Base-by-base conservation (phyloP, 1,140 invertebrate genomes). In the Brachionus calyciflorus region DNA sequence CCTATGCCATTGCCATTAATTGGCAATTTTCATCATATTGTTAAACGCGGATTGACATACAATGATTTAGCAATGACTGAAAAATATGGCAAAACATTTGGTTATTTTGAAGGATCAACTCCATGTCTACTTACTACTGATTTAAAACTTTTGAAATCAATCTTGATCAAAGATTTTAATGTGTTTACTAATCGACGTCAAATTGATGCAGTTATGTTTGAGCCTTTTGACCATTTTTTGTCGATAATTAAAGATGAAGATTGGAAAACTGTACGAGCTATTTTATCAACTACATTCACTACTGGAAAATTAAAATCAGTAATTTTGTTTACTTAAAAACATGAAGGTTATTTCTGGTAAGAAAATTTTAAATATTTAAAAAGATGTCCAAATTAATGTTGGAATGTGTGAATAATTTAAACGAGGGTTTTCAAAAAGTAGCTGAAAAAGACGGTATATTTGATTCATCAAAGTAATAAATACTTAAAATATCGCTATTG, bases 121-220 rank as follows among this genome's bases (percentile, higher is more conserved):
- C 33, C 73, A 10, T 26, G 28, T 33, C 21, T 76, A 6, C 21
- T 40, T 10, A 55, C 46, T 9, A 40, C 37, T 76, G 73, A 76
- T 57, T 30, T 46, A 1, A 55, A 24, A 14, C 51, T 76, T 7
- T 10, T 76, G 6, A 55, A 55, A 17, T 55, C 19, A 7, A 5
- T 76, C 24, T 49, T 76, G n/a, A 76, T 76, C 1, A 76, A 76
- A 76, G 73, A 76, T 33, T 76, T 55, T 40, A n/a, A 26, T 55
- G 6, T 41, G 14, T 76, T 76, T 60, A 57, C 49, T 5, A 76
- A 76, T 55, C 30, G 73, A 41, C 33, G 28, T n/a, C 30, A 4
- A 5, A 33, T 76, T 1, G 73, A 76, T 57, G 73, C 49, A 4
- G 4, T 44, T 0, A 49, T 40, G 30, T 76, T 55, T 6, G 73